Conservation (phyloP, 1,140 invertebrate genomes). For the Trichonephila clavipes region DNA sequence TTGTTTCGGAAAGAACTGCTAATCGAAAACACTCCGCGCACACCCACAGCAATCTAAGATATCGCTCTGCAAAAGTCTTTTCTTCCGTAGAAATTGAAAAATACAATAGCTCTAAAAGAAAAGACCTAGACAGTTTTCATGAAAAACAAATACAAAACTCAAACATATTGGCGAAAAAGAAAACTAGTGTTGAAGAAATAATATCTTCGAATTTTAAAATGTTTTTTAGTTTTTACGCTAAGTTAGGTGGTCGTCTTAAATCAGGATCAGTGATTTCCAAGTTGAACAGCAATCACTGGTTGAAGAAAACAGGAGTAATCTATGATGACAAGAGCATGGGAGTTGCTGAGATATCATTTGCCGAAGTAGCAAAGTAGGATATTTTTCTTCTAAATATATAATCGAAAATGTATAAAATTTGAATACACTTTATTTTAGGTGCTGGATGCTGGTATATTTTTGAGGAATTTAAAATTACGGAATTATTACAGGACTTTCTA, state of each 20-base stretch:
- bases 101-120: not conserved
- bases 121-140: not conserved
- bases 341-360: conserved; percentile 28
- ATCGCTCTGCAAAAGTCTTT: not conserved
- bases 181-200: conserved; percentile 7
- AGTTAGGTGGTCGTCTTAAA: conserved; percentile 20
- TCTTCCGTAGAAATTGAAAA: not conserved
- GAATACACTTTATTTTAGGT: no score
- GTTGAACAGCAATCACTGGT: conserved; percentile 49
- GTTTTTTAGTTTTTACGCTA: conserved; percentile 38
- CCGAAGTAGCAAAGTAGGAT: conserved; percentile 26
- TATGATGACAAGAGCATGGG: not conserved
- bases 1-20: not conserved
- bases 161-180: not conserved
- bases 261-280: conserved; percentile 55
- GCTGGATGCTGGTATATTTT: no score
- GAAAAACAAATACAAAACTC: not conserved
- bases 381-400: not conserved
- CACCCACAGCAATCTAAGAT: not conserved
- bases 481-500: no score
- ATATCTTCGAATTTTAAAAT: conserved; percentile 6
- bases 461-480: no score
- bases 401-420: not conserved
- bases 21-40: no score
- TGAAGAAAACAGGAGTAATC: conserved; percentile 37